Conservation (phyloP, 2,797 vertebrate species). For the Gadopsis marmoratus region DNA sequence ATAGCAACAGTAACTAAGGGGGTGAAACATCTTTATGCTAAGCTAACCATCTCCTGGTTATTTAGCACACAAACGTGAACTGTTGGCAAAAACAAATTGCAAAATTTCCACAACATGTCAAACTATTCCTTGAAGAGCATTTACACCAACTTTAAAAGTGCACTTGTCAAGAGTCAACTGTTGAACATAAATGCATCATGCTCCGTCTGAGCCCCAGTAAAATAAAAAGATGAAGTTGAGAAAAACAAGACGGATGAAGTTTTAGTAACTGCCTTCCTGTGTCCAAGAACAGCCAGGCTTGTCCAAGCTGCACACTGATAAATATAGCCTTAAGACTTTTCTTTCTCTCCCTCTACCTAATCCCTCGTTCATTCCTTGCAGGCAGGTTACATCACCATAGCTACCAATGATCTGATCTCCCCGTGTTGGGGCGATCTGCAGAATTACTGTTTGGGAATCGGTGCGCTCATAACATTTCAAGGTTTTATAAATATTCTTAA, state of each 20-base stretch:
- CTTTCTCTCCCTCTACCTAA: slow-evolving; percentile 68
- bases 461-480: slow-evolving; percentile 21
- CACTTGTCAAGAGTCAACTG: slow-evolving; percentile 49
- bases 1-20: no score
- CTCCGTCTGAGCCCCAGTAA: slow-evolving; percentile 14
- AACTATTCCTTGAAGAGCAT: background rate
- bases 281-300: slow-evolving; percentile 31
- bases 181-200: slow-evolving; percentile 24
- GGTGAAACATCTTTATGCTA: background rate
- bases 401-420: slow-evolving; percentile 68
- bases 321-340: slow-evolving; percentile 73
- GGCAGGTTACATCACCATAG: slow-evolving; percentile 74
- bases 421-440: background rate
- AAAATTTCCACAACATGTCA: slow-evolving; percentile 15
- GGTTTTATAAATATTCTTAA: slow-evolving; percentile 28
- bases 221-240: slow-evolving; percentile 40
- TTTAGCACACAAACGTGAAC: background rate
- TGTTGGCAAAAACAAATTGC: background rate
- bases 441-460: slow-evolving; percentile 21
- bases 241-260: slow-evolving; percentile 45
- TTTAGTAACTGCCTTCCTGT: slow-evolving; percentile 33
- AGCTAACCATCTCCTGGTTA: background rate
- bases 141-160: slow-evolving; percentile 5
- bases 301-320: slow-evolving; percentile 63
- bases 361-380: slow-evolving; percentile 77